These are phyloP conservation scores for Latrodectus geometricus DNA, from an alignment of 1,140 invertebrate genomes.

Conservation along the genomic window DNA sequence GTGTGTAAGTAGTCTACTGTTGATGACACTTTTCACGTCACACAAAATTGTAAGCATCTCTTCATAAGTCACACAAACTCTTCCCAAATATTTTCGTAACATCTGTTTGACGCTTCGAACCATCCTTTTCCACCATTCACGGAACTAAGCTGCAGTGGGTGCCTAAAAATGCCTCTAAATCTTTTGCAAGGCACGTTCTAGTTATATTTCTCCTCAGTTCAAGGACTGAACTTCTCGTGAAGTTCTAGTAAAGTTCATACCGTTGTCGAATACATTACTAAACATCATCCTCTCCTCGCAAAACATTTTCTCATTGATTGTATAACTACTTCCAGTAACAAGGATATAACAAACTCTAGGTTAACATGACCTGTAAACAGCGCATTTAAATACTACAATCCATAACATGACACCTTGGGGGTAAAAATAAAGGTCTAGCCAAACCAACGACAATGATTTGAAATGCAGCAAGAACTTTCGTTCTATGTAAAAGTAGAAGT, in stretches of 20 bases:
- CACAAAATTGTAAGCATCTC: no score
- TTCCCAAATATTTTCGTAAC: no score
- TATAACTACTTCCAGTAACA: conserved; percentile 67
- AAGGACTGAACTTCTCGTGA: conserved; percentile 11
- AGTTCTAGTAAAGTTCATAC: conserved; percentile 68
- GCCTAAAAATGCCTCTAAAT: no score
- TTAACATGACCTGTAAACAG: conserved; percentile 60
- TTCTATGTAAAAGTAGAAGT: conserved; percentile 7
- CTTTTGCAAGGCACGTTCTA: background rate
- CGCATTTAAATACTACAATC: no score
- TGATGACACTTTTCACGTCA: background rate
- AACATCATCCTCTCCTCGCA: conserved; percentile 66
- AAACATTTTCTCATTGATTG: conserved; percentile 68
- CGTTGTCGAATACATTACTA: conserved; percentile 67
- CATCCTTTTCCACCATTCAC: no score
- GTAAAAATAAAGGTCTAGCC: conserved; percentile 15
- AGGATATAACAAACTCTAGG: conserved; percentile 67
- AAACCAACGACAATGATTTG: conserved; percentile 29
- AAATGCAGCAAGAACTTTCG: background rate
- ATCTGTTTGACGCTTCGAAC: no score
- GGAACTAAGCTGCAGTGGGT: no score
- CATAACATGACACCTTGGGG: background rate
- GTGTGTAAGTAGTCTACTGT: background rate
- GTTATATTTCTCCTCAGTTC: background rate
- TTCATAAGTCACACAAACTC: no score